These are phyloP conservation scores for Laticauda colubrina DNA, from an alignment of 2,113 vertebrate species.

Conservation along the genomic window DNA sequence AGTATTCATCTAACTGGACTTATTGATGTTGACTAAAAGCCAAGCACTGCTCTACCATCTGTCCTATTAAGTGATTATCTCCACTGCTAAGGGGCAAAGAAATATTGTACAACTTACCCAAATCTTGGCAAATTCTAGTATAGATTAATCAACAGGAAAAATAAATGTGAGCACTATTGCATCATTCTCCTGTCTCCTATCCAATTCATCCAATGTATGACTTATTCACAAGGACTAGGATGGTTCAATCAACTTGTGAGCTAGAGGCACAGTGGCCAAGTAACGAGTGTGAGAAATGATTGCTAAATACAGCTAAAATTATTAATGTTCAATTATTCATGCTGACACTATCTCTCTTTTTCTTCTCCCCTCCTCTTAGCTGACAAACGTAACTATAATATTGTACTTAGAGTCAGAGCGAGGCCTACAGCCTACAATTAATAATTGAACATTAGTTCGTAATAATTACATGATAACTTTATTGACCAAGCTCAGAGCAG, in stretches of 20 bases:
- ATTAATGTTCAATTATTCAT: conserved; percentile 74
- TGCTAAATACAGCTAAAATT: conserved; percentile 69
- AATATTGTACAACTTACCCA: neutral
- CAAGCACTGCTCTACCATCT: neutral
- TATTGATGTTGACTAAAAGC: neutral
- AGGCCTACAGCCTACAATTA: conserved; percentile 71
- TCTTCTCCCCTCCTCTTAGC: conserved; percentile 30
- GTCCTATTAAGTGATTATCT: neutral
- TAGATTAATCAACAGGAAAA: neutral
- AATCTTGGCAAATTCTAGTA: neutral
- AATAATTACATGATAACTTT: conserved; percentile 79
- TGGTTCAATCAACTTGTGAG: conserved; percentile 40
- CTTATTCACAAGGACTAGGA: neutral
- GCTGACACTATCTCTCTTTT: conserved; percentile 60
- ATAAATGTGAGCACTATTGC: neutral
- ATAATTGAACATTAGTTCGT: conserved; percentile 73
- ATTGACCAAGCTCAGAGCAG: conserved; percentile 61
- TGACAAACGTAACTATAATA: conserved; percentile 62
- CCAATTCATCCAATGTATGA: neutral
- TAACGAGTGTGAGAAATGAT: conserved; percentile 62
- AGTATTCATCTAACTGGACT: neutral
- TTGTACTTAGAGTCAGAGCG: conserved; percentile 60
- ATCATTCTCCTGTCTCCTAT: neutral
- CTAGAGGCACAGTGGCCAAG: conserved; percentile 54
- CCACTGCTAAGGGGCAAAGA: neutral